phyloP scores from a whole-genome alignment of 2,797 vertebrate species.

The Dermochelys coriacea region DNA sequence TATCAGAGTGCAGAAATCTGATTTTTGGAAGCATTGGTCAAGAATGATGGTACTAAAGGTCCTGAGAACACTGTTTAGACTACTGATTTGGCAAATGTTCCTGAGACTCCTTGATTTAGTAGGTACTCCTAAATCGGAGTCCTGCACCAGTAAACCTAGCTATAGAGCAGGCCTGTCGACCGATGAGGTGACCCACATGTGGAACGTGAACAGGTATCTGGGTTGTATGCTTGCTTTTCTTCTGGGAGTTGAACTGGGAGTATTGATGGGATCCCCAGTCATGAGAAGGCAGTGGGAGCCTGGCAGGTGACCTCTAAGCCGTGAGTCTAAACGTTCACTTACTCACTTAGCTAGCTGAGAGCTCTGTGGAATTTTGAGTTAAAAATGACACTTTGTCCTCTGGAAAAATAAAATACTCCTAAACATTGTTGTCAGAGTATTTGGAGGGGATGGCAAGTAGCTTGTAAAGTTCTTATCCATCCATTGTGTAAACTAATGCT shows the following conservation, averaged over 20 bases:
- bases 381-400: not conserved
- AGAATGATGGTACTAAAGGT: not conserved
- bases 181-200: not conserved
- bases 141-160: not conserved
- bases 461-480: conserved; percentile 14
- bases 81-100: not conserved
- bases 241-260: not conserved
- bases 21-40: not conserved
- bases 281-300: not conserved
- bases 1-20: not conserved
- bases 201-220: not conserved
- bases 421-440: not conserved
- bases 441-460: conserved; percentile 16
- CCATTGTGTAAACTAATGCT: not conserved
- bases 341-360: not conserved
- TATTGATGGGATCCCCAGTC: not conserved
- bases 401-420: not conserved
- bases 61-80: no score
- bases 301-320: not conserved
- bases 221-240: not conserved
- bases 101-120: not conserved
- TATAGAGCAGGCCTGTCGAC: not conserved
- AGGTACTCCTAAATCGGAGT: not conserved
- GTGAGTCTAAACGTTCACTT: conserved; percentile 21
- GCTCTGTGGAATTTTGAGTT: not conserved